phyloP scores from a whole-genome alignment of 35 echinoderm and acorn worm species.

The Heliocidaris tuberculata region DNA sequence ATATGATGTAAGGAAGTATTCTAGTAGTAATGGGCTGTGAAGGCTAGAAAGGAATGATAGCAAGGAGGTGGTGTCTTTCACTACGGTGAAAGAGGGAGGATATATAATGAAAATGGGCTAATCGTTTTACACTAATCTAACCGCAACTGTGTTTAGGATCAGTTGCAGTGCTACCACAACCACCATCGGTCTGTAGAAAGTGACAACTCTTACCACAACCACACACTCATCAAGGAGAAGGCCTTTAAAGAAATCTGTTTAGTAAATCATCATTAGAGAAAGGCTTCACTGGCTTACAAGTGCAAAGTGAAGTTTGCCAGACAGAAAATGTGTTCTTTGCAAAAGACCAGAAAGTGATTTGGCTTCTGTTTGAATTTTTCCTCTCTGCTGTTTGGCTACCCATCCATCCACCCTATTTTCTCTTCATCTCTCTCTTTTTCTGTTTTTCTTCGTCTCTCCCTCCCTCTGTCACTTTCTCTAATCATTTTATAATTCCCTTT shows the following conservation, averaged over 20 bases:
- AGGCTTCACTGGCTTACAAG: neutral
- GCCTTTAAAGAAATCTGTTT: neutral
- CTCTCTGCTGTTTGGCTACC: neutral
- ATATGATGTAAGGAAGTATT: neutral
- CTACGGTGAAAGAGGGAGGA: neutral
- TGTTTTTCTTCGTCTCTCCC: neutral
- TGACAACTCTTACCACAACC: conserved; percentile 16
- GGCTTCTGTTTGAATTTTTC: conserved; percentile 10
- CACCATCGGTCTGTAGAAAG: neutral
- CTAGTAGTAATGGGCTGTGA: neutral
- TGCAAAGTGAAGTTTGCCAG: neutral
- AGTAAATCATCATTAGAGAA: conserved; percentile 1
- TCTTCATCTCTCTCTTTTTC: neutral
- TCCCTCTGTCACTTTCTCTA: neutral
- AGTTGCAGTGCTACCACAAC: neutral
- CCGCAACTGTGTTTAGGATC: neutral
- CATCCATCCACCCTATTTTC: neutral
- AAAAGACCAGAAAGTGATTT: conserved; percentile 5
- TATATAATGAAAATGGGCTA: neutral
- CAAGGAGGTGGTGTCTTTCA: neutral
- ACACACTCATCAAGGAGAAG: neutral
- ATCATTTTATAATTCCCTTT: neutral
- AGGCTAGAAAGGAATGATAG: neutral
- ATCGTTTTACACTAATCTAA: conserved; percentile 5
- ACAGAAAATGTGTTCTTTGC: neutral